These are phyloP conservation scores for Sphenopsis melanotis DNA, from an alignment of 2,797 vertebrate species.

Conservation along the genomic window DNA sequence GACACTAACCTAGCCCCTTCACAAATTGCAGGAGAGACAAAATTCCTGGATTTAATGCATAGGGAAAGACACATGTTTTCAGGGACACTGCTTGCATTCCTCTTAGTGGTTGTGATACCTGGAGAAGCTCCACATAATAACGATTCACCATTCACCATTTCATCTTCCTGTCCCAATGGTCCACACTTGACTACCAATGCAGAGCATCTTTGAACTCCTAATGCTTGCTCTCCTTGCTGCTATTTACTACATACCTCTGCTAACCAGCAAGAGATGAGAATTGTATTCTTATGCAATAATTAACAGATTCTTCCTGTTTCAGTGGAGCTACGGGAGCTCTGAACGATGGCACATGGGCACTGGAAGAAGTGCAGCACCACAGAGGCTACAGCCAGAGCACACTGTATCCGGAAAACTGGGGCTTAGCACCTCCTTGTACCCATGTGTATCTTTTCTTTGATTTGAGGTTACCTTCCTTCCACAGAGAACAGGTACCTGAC, in stretches of 20 bases:
- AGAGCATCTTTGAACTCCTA: not conserved
- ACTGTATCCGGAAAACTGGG: not conserved
- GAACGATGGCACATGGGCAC: not conserved
- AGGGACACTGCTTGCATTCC: not conserved
- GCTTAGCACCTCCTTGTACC: not conserved
- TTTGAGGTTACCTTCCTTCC: not conserved
- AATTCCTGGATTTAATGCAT: not conserved
- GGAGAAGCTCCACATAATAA: not conserved
- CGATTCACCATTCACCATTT: not conserved
- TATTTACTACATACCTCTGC: not conserved
- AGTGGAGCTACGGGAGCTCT: not conserved
- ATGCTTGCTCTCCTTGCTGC: not conserved
- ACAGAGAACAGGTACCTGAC: not conserved
- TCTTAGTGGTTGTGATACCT: not conserved
- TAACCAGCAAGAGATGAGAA: not conserved
- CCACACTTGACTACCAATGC: not conserved
- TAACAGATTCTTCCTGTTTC: not conserved
- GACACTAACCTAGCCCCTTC: not conserved
- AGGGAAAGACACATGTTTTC: not conserved
- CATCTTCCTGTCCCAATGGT: not conserved
- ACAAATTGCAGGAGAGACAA: not conserved
- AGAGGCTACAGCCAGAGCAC: not conserved
- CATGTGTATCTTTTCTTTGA: not conserved
- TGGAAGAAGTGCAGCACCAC: not conserved
- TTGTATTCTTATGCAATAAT: not conserved